Conservation (phyloP, 2,113 vertebrate species). For the Aythya baeri region DNA sequence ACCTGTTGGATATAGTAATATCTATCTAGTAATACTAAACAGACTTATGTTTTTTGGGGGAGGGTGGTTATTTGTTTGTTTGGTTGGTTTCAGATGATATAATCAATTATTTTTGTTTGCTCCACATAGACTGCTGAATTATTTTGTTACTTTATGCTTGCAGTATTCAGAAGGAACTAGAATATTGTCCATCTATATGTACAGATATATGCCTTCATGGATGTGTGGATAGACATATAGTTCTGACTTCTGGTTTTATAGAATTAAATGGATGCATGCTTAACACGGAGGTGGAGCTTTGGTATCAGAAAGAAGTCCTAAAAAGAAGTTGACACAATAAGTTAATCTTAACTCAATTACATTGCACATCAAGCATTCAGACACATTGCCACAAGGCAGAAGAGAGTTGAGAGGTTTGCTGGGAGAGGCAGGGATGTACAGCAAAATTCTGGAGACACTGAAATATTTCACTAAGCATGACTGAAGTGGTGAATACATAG, state of each 20-base stretch:
- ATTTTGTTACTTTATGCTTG: not conserved
- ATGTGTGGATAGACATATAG: not conserved
- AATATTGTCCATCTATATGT: not conserved
- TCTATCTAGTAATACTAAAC: not conserved
- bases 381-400: not conserved
- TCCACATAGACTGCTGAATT: not conserved
- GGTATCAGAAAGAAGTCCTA: not conserved
- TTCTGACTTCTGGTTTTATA: not conserved
- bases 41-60: not conserved
- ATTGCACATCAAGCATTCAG: not conserved
- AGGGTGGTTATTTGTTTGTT: too few relatives aligned
- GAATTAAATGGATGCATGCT: not conserved
- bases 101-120: not conserved
- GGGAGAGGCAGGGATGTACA: too few relatives aligned
- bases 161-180: not conserved
- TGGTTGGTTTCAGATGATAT: not conserved
- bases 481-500: not conserved
- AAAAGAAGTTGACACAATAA: not conserved
- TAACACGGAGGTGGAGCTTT: not conserved
- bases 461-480: not conserved
- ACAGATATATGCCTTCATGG: not conserved
- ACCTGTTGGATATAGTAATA: too few relatives aligned
- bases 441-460: not conserved
- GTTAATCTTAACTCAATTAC: not conserved
- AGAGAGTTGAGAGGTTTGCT: not conserved